Percentiles rank a stretch among this genome's conserved stretches.
Evolutionary conservation across 2,113 vertebrate species (phyloP).

Genomic region (Opisthocomus hoazin): DNA sequence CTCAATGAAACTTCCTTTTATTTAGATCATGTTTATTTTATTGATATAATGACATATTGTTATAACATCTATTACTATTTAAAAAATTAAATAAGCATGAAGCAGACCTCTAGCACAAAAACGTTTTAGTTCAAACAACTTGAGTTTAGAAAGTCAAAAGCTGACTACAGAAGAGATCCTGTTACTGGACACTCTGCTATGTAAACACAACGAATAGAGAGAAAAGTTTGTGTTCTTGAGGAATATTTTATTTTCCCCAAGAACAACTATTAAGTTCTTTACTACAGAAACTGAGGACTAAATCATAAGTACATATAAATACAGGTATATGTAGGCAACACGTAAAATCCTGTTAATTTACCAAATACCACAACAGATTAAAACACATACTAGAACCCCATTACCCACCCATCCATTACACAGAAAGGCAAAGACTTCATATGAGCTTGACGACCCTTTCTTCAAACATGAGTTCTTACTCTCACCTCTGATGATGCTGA

Average conservation of each 20-base stretch:
- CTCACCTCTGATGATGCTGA: not conserved
- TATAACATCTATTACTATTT: not conserved
- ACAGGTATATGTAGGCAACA: not conserved
- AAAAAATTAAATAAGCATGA: not conserved
- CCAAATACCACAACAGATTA: accelerated
- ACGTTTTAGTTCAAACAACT: not conserved
- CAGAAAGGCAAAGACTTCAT: not conserved
- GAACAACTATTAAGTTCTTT: not conserved
- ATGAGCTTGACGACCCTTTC: not conserved
- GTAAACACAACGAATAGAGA: not conserved
- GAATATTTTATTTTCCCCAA: not conserved
- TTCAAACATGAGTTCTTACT: not conserved
- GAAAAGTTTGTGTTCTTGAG: not conserved
- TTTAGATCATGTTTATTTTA: not conserved
- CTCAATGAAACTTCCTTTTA: not conserved
- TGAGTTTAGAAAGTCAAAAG: not conserved
- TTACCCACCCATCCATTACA: not conserved
- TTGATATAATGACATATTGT: not conserved
- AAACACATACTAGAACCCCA: not conserved
- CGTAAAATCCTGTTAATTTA: not conserved
- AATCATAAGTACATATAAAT: not conserved
- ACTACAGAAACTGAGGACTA: not conserved
- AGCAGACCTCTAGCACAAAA: not conserved
- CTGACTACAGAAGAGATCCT: not conserved
- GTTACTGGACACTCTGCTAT: not conserved